phyloP scores from a whole-genome alignment of 2,797 vertebrate genomes.

The Pseudomugil tenellus region DNA sequence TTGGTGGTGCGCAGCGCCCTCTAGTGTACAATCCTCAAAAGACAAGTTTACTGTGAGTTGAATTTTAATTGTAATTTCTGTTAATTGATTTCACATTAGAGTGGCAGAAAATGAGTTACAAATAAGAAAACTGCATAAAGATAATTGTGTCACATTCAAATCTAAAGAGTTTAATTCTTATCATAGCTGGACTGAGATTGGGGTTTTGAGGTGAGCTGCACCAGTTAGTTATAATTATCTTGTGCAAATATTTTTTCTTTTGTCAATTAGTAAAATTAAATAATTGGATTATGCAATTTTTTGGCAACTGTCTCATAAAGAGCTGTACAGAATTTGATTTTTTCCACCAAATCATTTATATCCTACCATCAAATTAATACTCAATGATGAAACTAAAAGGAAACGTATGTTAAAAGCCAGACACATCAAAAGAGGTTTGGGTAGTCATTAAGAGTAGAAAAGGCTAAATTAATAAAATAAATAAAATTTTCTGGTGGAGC shows the following conservation, averaged over 20 bases:
- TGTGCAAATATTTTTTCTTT: not conserved
- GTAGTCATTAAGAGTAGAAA: too few relatives aligned
- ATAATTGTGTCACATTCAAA: not conserved
- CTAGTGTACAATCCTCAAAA: slow-evolving; percentile 24
- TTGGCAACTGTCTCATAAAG: not conserved
- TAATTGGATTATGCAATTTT: not conserved
- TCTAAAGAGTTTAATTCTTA: not conserved
- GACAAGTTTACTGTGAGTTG: not conserved
- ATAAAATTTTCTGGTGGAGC: too few relatives aligned
- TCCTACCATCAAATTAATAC: too few relatives aligned
- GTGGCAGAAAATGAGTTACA: not conserved
- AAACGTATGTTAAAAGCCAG: too few relatives aligned
- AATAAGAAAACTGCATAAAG: not conserved
- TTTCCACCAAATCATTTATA: too few relatives aligned
- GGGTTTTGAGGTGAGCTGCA: not conserved
- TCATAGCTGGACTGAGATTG: not conserved
- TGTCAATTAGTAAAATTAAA: too few relatives aligned
- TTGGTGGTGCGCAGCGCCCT: slow-evolving; percentile 46
- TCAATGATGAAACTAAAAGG: too few relatives aligned
- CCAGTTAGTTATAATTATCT: not conserved
- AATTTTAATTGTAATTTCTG: not conserved
- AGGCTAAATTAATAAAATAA: too few relatives aligned
- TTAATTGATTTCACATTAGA: not conserved
- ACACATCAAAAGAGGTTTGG: too few relatives aligned
- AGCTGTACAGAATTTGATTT: too few relatives aligned